Base-by-base conservation (phyloP, 2,888 invertebrate genomes). In the Abrostola tripartita region DNA sequence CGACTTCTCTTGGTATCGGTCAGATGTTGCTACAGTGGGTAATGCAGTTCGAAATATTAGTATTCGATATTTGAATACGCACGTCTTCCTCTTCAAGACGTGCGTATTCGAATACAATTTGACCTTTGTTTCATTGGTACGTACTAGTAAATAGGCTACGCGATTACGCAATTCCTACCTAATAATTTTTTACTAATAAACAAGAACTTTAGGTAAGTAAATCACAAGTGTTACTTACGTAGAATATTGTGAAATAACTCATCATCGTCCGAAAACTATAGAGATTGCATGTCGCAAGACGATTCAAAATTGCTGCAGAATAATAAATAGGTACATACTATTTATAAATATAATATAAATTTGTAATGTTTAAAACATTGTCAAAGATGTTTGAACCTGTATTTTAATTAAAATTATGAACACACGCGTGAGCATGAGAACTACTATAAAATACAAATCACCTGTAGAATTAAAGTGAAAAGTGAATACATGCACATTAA, bases 1-100 rank as follows among this genome's bases (percentile, higher is more conserved):
- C 78, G 77, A 77, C 74, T 74, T 79, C 72, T 69, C 71, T 75
- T 70, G 74, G 64, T 77, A 72, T 64, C 55, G 72, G 73, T 76
- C 69, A 73, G 65, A 68, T 68, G 64, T 51, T 65, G 52, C 51
- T 53, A 51, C 50, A 41, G 49, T 49, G 37, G 40, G 66, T 11
- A 37, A 41, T 51, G 58, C 12, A 11, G 49, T 38, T 38, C 44
- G n/a, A 24, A 51, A 24, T 24, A 24, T 24, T 24, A 24, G 24
- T 52, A 59, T 56, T n/a, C n/a, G n/a, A n/a, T n/a, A n/a, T n/a
- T n/a, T n/a, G n/a, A n/a, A n/a, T n/a, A n/a, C n/a, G n/a, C n/a
- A n/a, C n/a, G n/a, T n/a, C n/a, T n/a, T 54, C 49, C 50, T 11
- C 37, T 38, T 12, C 0, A 7, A 7, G 4, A 24, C 24, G 1